These are phyloP conservation scores for Plebejus anna DNA, from an alignment of 2,888 invertebrate genomes.

Conservation along the genomic window DNA sequence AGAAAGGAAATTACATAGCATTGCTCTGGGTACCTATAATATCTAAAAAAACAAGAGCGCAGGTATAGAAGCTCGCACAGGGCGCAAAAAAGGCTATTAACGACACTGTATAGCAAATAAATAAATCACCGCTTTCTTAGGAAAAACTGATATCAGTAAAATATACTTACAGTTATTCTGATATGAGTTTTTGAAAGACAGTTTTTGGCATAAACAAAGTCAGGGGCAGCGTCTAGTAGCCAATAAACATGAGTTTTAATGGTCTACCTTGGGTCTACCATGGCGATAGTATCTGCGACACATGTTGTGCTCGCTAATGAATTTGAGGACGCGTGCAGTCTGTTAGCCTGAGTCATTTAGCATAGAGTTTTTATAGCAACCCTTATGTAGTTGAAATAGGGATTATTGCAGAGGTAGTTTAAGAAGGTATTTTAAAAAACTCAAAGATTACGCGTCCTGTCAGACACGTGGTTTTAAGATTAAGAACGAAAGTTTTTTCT, in stretches of 20 bases:
- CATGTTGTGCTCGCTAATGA: slow-evolving; percentile 70
- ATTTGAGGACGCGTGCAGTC: slow-evolving; percentile 46
- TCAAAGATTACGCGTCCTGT: slow-evolving; percentile 21
- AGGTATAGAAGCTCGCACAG: too few species aligned
- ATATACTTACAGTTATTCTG: too few species aligned
- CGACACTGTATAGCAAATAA: too few species aligned
- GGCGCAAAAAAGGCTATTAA: too few species aligned
- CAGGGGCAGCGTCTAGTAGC: background rate
- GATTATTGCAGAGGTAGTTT: background rate
- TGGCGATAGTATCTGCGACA: slow-evolving; percentile 65
- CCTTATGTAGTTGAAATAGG: background rate
- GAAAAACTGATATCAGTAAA: too few species aligned
- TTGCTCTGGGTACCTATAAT: too few species aligned
- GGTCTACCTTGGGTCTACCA: slow-evolving; percentile 38
- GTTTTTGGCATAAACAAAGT: background rate
- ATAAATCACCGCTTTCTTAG: too few species aligned
- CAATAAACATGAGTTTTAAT: slow-evolving; percentile 65
- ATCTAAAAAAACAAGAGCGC: too few species aligned
- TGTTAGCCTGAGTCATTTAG: background rate
- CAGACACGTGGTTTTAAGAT: slow-evolving; percentile 12
- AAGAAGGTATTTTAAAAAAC: slow-evolving; percentile 42
- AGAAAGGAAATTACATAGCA: too few species aligned
- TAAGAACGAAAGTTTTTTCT: background rate
- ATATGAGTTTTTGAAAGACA: too few species aligned
- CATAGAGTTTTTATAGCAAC: background rate